These are phyloP conservation scores for Scaptomyza montana DNA, from an alignment of 1,140 invertebrate genomes.

Conservation along the genomic window DNA sequence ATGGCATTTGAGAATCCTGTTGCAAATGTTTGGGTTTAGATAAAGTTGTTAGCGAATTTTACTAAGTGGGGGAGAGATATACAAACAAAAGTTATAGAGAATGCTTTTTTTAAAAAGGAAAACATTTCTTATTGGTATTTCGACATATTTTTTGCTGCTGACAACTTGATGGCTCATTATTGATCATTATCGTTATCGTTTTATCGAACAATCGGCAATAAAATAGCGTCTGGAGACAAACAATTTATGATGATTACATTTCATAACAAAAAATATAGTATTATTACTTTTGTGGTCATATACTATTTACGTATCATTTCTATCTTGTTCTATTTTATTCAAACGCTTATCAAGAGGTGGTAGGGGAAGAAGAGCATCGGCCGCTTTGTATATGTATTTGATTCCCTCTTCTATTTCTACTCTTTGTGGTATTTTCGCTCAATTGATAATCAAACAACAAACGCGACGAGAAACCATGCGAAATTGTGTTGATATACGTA, in stretches of 20 bases:
- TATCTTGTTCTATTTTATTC: neutral
- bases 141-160: neutral
- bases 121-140: neutral
- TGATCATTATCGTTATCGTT: slow-evolving; percentile 34
- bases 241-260: slow-evolving; percentile 30
- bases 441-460: slow-evolving; percentile 52
- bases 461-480: slow-evolving; percentile 43
- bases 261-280: neutral
- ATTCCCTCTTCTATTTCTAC: neutral
- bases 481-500: slow-evolving; percentile 25
- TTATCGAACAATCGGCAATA: slow-evolving; percentile 25
- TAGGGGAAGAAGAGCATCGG: no score
- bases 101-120: no score
- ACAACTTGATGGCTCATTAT: no score
- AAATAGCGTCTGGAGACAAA: slow-evolving; percentile 21
- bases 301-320: no score
- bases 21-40: no score
- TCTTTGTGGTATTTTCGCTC: slow-evolving; percentile 2
- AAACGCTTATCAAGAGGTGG: slow-evolving; percentile 13
- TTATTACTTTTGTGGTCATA: no score
- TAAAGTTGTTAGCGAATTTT: no score
- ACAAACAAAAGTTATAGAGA: no score
- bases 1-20: no score
- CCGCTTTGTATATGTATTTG: slow-evolving; percentile 8
- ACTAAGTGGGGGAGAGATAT: no score